Base-by-base conservation (phyloP, 2,888 invertebrate species). In the Xylota segnis region DNA sequence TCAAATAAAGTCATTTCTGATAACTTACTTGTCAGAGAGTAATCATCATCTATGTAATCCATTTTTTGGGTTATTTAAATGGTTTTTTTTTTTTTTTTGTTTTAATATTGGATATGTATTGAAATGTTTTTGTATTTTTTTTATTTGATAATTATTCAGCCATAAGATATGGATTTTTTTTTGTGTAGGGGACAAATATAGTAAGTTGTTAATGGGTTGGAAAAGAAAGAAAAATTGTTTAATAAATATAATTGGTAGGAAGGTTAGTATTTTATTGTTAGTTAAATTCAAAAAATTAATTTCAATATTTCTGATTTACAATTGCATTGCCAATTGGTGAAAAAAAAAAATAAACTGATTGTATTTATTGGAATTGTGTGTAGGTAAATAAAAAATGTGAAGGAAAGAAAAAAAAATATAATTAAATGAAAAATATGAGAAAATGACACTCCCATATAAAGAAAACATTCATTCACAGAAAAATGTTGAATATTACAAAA, bases 21-120 rank as follows among this genome's bases (percentile, higher is more conserved):
- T 89, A 93, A 94, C 94, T 94, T 94, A 94, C 94, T 94, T 94
- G 94, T 90, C 91, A 93, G 93, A 91, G 93, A 93, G 94, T 93
- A 94, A 93, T 94, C 94, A 93, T 94, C 94, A 93, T 94, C 94
- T 94, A 91, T 91, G 91, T 90, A 87, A 90, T 89, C 88, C 89
- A 90, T 89, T 40, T 65, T 75, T 79, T 45, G 47, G 45, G 56
- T 9, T 10, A n/a, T n/a, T n/a, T n/a, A n/a, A n/a, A n/a, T n/a
- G n/a, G n/a, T 68, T 76, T 72, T 74, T 88, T 88, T 88, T 23
- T 90, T 78, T 52, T 77, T 59, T 87, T 87, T 84, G 54, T 43
- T 78, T 78, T 63, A 59, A 40, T 12, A 43, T 79, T 77, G 66
- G 47, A 72, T 75, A 65, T 70, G 58, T 79, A 54, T 86, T 61